Base-by-base conservation (phyloP, 2,888 invertebrate genomes). In the Heliconius aoede region DNA sequence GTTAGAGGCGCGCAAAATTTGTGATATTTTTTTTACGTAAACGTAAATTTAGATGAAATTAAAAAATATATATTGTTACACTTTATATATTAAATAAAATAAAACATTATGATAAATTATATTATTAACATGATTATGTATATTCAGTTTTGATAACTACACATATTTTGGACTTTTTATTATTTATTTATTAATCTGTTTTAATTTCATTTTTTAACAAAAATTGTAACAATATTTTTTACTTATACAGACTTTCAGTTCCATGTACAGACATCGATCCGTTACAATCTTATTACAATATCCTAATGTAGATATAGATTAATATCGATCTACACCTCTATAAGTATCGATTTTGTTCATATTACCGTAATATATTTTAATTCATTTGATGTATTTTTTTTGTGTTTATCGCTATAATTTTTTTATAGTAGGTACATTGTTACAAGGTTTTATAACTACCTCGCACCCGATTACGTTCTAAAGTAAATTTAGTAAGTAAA, bases 401-500 rank as follows among this genome's bases (percentile, higher is more conserved):
- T 64, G 64, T 36, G 32, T 36, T 64, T 24, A 36, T 36, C 65
- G 15, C 15, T 65, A 36, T 24, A 65, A n/a, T 4, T 30, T 55
- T 69, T 69, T 69, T 69, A 55, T 32, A 55, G n/a, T 55, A 55
- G 21, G n/a, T 69, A 55, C 32, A 55, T 55, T 55, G 30, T 69
- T 69, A 32, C 69, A 69, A 69, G 69, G 69, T 69, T 69, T 69
- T 55, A 55, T 55, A 24, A 51, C 24, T 24, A 69, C 55, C 30
- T 24, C n/a, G 55, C 69, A 55, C 55, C 60, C 61, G 60, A 72
- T 72, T 61, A 40, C 60, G 61, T 72, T 26, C 60, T 61, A 36
- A 72, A 72, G 60, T 61, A 36, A 61, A 72, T 69, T 69, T 69
- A 58, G 30, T 72, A 60, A 79, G 79, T 77, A 79, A 83, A 82